Percentiles rank a stretch among this genome's conserved stretches.
Conservation (phyloP, 2,113 vertebrate species). For the Grallaria varia region DNA sequence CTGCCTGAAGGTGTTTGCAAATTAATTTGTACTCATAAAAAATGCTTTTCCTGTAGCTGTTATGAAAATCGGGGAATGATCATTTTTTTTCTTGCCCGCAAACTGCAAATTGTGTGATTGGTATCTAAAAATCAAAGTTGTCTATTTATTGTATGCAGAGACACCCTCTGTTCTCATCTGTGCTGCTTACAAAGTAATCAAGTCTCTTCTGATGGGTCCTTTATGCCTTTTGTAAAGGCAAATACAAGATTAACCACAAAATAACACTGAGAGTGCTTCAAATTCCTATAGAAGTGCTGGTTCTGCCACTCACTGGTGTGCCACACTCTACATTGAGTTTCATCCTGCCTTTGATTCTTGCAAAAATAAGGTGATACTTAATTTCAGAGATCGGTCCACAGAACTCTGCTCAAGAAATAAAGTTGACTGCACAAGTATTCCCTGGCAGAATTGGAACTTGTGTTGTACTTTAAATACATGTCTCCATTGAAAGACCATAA, state of each 20-base stretch:
- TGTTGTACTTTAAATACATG: neutral
- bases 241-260: neutral
- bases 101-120: neutral
- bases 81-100: neutral
- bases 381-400: neutral
- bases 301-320: neutral
- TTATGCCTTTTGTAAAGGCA: neutral
- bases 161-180: neutral
- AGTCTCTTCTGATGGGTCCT: neutral
- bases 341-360: neutral
- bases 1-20: neutral
- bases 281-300: neutral
- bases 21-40: neutral
- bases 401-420: neutral
- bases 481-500: neutral
- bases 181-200: neutral
- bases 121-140: neutral
- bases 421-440: neutral
- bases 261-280: neutral
- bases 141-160: neutral
- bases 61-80: neutral
- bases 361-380: neutral
- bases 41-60: neutral
- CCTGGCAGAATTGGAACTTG: neutral
- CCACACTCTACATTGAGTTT: neutral